Evolutionary conservation across 2,113 vertebrate species (phyloP).

Genomic region (Lophochroa leadbeateri): DNA sequence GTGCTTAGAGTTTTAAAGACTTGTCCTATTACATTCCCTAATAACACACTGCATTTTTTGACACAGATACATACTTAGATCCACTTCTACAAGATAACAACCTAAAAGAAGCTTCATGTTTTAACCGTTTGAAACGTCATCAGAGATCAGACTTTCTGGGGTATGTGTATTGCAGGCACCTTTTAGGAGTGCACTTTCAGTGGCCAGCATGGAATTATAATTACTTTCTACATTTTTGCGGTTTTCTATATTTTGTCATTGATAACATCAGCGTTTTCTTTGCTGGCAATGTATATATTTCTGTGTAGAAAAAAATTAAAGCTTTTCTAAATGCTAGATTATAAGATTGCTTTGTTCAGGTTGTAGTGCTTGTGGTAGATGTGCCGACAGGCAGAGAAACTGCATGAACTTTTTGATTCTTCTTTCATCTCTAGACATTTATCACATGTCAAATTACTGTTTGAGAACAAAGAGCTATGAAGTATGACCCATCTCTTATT

Average conservation of each 20-base stretch:
- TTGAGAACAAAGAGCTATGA: not conserved
- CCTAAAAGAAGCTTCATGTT: not conserved
- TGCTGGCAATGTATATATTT: not conserved
- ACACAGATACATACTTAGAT: not conserved
- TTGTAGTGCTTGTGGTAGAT: not conserved
- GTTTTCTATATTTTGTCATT: not conserved
- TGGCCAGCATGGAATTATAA: not conserved
- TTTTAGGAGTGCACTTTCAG: not conserved
- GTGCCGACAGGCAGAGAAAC: not conserved
- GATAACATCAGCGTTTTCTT: not conserved
- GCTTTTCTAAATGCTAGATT: not conserved
- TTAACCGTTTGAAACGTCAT: not conserved
- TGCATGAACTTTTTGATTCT: not conserved
- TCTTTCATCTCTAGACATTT: not conserved
- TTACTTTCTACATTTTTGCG: not conserved
- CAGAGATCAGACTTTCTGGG: not conserved
- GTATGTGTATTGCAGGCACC: not conserved
- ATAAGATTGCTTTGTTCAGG: not conserved
- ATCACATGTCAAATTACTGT: not conserved
- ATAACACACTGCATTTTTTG: accelerated
- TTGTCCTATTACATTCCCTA: not conserved
- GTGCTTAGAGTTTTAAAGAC: not conserved
- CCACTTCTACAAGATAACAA: not conserved
- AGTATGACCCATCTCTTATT: not conserved
- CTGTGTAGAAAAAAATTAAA: not conserved